Evolutionary conservation across 2,797 vertebrate genomes (phyloP), one percentile per base, ranked within the genome.

Genomic region (Megalops cyprinoides): DNA sequence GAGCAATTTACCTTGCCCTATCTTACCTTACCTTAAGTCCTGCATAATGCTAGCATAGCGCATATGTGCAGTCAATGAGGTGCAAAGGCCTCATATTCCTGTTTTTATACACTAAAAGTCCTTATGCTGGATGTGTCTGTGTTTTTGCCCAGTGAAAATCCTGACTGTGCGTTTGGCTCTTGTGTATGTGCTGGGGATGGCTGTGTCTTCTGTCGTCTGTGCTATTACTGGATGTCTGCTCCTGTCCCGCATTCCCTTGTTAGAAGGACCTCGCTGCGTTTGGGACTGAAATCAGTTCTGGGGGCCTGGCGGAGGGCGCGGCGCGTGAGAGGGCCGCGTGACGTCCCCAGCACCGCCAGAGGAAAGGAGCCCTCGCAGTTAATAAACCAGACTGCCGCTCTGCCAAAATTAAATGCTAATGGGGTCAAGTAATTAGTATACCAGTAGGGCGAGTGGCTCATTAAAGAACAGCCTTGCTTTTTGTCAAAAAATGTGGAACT

Each of bases 401-500:
- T 48, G 79, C 79, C 79, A 48, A 53, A 80, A 81, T 76, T 81
- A 53, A 81, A 75, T 79, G 39, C 56, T 81, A 81, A 76, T 81
- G 79, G 58, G 79, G 79, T 81, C 74, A 76, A 81, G 79, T 75
- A 74, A 76, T 76, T 81, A 81, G 74, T 67, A 51, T 81, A 56
- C 58, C 79, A 76, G 69, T 81, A 73, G 74, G 74, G 55, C 79
- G 58, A 74, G 46, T 48, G 37, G 74, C 73, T 81, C 76, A 65
- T 81, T 81, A 81, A 81, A 81, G 73, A 81, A 81, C 74, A 65
- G 46, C 79, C 48, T 76, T 81, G 76, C 79, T 81, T 76, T 76
- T 81, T 81, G 49, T n/a, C n/a, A n/a, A 65, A 76, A 65, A 62
- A 73, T 49, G 39, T 48, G 28, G 10, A 31, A 23, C 28, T 71